A percentile compares a stretch with the other conserved stretches of the same genome.
phyloP scores from a whole-genome alignment of 2,113 vertebrate species.

The Leiothrix lutea region DNA sequence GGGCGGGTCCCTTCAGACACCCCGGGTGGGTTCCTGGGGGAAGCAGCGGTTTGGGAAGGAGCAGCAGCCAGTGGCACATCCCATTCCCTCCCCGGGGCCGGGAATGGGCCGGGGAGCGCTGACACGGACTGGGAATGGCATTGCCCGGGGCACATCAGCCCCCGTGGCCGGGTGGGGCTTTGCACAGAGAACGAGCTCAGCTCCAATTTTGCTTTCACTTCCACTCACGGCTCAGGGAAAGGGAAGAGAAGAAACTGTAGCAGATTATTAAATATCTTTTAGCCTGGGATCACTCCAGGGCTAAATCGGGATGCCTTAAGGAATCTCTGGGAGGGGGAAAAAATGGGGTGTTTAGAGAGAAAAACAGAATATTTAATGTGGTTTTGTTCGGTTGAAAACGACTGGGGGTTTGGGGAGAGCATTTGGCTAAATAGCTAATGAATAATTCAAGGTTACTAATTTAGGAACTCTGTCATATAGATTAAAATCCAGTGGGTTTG shows the following conservation, averaged over 20 bases:
- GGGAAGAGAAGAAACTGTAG: not conserved
- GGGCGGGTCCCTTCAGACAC: not conserved
- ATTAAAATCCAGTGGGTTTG: not conserved
- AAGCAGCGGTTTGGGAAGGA: not conserved
- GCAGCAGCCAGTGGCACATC: not conserved
- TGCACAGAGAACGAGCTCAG: not conserved
- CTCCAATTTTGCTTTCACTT: not conserved
- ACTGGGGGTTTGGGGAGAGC: not conserved
- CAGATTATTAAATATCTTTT: slow-evolving; percentile 19
- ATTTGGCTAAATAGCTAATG: not conserved
- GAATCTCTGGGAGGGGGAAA: not conserved
- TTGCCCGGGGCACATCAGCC: not conserved
- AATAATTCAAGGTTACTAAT: not conserved
- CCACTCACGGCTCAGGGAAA: not conserved
- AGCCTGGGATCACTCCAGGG: not conserved
- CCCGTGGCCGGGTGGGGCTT: not conserved
- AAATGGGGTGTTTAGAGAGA: not conserved
- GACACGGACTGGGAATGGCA: slow-evolving; percentile 1
- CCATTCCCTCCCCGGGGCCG: not conserved
- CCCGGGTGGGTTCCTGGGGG: not conserved
- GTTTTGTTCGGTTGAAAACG: not conserved
- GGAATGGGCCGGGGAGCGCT: not conserved
- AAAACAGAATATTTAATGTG: not conserved
- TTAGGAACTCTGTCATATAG: not conserved
- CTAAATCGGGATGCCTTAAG: not conserved